These are phyloP conservation scores for Allobates femoralis DNA, from an alignment of 2,797 vertebrate genomes.

Conservation along the genomic window DNA sequence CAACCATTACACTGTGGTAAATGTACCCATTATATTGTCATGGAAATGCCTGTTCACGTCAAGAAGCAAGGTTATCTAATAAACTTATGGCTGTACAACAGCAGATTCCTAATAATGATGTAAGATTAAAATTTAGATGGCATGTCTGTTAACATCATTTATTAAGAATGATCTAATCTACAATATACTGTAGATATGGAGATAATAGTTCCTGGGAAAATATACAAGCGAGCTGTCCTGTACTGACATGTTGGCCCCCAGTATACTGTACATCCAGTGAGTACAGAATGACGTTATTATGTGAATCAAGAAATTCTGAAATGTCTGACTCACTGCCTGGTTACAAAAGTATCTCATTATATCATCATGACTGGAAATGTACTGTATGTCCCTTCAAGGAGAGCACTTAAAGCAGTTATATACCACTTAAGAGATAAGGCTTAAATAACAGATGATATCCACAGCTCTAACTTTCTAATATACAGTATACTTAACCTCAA, in stretches of 20 bases:
- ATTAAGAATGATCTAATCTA: conserved; percentile 1
- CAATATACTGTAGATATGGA: not conserved
- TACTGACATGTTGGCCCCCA: conserved; percentile 1
- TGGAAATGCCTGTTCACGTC: not conserved
- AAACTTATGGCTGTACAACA: not conserved
- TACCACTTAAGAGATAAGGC: not conserved
- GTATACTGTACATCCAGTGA: not conserved
- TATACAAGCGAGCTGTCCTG: not conserved
- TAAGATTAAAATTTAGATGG: not conserved
- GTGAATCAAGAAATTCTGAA: conserved; percentile 5
- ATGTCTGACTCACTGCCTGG: conserved; percentile 15
- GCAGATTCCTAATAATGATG: not conserved
- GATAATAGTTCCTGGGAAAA: not conserved
- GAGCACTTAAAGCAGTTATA: conserved; percentile 13
- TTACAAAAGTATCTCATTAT: not conserved
- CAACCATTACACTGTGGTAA: not conserved
- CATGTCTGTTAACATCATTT: not conserved
- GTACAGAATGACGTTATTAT: conserved; percentile 9
- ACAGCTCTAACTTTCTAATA: not conserved
- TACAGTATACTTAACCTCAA: not conserved
- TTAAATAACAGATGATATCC: not conserved
- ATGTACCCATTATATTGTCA: no score
- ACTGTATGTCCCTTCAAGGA: not conserved
- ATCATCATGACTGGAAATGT: conserved; percentile 23
- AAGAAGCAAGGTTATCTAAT: not conserved